phyloP scores from a whole-genome alignment of 2,888 invertebrate species.

The Microplitis deprimator region DNA sequence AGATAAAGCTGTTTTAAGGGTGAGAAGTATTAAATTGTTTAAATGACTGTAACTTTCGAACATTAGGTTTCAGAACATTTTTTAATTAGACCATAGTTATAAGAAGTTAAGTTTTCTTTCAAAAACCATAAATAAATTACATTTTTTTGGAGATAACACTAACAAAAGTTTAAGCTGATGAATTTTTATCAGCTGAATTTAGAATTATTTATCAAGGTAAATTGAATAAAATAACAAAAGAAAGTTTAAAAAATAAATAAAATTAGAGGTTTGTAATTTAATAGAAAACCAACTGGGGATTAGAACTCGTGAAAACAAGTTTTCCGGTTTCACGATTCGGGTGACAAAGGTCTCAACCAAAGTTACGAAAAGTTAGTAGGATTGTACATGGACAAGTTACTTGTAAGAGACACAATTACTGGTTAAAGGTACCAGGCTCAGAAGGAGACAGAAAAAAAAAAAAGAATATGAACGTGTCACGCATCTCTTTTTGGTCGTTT shows the following conservation, averaged over 20 bases:
- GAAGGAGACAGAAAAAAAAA: neutral
- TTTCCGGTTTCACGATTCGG: constrained; percentile 14
- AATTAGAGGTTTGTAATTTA: constrained; percentile 5
- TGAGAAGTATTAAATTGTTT: no score
- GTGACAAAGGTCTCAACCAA: constrained; percentile 12
- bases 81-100: no score
- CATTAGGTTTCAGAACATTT: no score
- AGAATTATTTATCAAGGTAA: no score
- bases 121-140: no score
- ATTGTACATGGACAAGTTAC: constrained; percentile 22
- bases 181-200: no score
- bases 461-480: constrained; percentile 27
- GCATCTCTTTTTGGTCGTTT: constrained; percentile 30
- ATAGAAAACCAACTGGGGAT: constrained; percentile 5
- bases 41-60: no score
- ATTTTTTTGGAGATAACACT: no score
- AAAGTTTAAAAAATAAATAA: neutral
- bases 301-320: constrained; percentile 17
- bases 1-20: no score
- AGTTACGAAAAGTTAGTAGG: constrained; percentile 24
- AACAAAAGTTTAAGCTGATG: no score
- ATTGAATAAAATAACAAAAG: neutral
- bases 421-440: constrained; percentile 12
- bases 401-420: constrained; percentile 19
- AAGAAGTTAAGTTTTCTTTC: no score